phyloP scores from a whole-genome alignment of 2,113 vertebrate genomes.

The Cavia aperea region DNA sequence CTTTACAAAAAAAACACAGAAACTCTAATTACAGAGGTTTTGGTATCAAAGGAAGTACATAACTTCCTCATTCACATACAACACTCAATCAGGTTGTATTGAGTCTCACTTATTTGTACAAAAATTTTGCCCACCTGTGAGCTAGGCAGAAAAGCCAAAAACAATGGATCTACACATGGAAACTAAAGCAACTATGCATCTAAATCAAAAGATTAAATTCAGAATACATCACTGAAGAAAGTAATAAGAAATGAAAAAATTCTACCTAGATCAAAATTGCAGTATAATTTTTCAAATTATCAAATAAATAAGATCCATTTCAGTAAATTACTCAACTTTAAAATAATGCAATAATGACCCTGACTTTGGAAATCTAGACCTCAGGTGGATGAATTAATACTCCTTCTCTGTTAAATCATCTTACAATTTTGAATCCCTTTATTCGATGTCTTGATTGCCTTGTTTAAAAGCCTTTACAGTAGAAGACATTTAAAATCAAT shows the following conservation, averaged over 20 bases:
- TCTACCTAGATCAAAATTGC: background rate
- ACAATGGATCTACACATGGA: background rate
- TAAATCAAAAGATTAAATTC: conserved; percentile 1
- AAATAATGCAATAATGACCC: background rate
- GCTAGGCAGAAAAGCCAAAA: background rate
- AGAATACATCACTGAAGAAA: background rate
- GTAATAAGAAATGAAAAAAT: background rate
- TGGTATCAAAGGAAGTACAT: background rate
- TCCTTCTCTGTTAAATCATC: background rate
- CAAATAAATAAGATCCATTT: conserved; percentile 42
- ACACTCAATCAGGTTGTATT: background rate
- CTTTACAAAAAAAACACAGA: background rate
- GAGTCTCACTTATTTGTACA: background rate
- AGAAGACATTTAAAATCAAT: conserved; percentile 16
- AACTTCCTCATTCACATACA: background rate
- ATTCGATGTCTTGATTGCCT: background rate
- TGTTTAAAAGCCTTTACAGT: background rate
- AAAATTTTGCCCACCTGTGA: background rate
- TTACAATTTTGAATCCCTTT: background rate
- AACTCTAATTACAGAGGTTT: background rate
- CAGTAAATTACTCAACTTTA: conserved; percentile 13
- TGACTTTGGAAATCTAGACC: background rate
- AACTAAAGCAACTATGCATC: background rate
- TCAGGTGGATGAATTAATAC: background rate
- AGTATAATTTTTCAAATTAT: conserved; percentile 3